These are phyloP conservation scores for Apamea epomidion DNA, from an alignment of 2,888 invertebrate genomes.

Conservation along the genomic window DNA sequence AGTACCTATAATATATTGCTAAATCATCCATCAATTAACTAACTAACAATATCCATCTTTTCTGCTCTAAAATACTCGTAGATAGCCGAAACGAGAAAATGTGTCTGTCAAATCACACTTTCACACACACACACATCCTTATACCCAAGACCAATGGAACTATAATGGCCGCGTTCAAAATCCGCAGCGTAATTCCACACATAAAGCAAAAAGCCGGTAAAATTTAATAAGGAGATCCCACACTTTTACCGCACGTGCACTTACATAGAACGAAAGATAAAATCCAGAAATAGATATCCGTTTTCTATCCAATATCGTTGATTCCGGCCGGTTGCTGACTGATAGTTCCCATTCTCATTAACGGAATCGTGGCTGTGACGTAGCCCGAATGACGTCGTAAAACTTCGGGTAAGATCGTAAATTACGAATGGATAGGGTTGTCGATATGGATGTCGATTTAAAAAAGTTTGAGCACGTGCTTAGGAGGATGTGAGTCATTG, in stretches of 20 bases:
- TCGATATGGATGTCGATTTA: constrained; percentile 68
- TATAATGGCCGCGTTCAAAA: constrained; percentile 23
- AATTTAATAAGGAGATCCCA: constrained; percentile 42
- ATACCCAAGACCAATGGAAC: constrained; percentile 6
- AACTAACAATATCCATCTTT: neutral
- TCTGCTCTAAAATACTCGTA: neutral
- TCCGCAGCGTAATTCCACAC: constrained; percentile 11
- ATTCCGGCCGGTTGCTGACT: constrained; percentile 80
- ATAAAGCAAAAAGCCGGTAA: constrained; percentile 38
- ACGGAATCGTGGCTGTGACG: constrained; percentile 69
- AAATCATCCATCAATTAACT: neutral
- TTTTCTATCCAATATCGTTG: constrained; percentile 76
- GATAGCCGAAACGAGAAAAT: neutral
- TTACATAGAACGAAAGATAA: constrained; percentile 57
- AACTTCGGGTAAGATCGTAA: constrained; percentile 71
- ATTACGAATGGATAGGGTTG: constrained; percentile 75
- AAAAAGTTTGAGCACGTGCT: constrained; percentile 64
- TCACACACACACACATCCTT: neutral
- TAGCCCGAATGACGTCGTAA: constrained; percentile 71
- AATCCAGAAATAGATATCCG: constrained; percentile 85
- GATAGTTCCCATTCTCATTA: constrained; percentile 88
- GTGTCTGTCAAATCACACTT: neutral
- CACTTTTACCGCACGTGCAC: constrained; percentile 42
- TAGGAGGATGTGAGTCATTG: constrained; percentile 29
- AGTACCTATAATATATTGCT: too few species aligned